A percentile compares a stretch with the other conserved stretches of the same genome.
phyloP scores from a whole-genome alignment of 2,113 vertebrate species.

The Terrapene triunguis region DNA sequence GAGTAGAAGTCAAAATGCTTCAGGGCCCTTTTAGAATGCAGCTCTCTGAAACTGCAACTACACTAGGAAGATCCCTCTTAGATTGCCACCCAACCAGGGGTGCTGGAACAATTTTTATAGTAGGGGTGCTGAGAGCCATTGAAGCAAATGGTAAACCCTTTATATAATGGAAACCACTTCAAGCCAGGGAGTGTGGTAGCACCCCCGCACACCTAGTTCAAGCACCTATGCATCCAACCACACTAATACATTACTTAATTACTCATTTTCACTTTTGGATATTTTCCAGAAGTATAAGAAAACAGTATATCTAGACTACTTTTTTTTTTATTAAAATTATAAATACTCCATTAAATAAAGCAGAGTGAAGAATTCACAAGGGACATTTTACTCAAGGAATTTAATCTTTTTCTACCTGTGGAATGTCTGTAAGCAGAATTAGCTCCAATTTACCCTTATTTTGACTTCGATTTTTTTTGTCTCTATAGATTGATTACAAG shows the following conservation, averaged over 20 bases:
- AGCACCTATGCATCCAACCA: not conserved
- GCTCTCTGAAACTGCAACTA: accelerated
- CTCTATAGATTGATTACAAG: not conserved
- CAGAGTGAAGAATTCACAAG: not conserved
- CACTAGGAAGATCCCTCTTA: not conserved
- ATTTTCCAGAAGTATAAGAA: not conserved
- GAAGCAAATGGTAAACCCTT: too few relatives aligned
- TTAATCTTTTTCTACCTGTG: not conserved
- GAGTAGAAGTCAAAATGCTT: not conserved
- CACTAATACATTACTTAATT: not conserved
- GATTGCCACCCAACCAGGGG: accelerated
- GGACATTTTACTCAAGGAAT: not conserved
- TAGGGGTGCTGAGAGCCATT: too few relatives aligned
- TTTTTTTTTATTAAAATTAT: too few relatives aligned
- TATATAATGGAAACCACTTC: too few relatives aligned
- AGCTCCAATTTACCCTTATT: not conserved
- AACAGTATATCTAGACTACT: not conserved
- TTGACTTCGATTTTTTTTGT: not conserved
- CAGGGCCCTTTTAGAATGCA: not conserved
- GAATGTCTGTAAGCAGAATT: not conserved
- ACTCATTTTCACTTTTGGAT: not conserved
- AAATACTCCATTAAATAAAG: not conserved
- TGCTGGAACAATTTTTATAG: too few relatives aligned
- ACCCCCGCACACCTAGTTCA: too few relatives aligned
- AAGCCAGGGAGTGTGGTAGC: too few relatives aligned